Evolutionary conservation across 1,140 invertebrate species (phyloP), one percentile per base, ranked within the genome.

Genomic region (Globodera ellingtonae): DNA sequence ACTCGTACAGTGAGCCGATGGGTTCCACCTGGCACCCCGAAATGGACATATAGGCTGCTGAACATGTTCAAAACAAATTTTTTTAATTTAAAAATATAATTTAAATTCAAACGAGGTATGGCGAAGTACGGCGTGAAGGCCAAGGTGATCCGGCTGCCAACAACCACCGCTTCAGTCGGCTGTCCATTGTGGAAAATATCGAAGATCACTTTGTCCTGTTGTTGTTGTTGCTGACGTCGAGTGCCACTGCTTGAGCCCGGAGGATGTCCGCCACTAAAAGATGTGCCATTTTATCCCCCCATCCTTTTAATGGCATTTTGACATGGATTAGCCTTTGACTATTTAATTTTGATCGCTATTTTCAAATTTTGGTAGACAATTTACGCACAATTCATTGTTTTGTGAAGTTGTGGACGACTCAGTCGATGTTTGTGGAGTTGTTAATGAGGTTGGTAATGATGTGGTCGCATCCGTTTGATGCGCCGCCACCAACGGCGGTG

Each of bases 151-250:
- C 86, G 74, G 56, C 84, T 87, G 24, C 88, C 87, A 35, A 89
- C 88, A 35, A 89, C 87, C 15, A 89, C 87, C 21, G 88, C 87
- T 77, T 89, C 87, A 21, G 88, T 84, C n/a, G 87, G 84, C 69
- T 86, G 85, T 47, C 88, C 86, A 75, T 89, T 88, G 75, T 89
- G 86, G 83, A 84, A 89, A 35, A 89, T 86, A 77, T 89, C 87
- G 62, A 89, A 89, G 67, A 80, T 81, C 8, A 89, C 81, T 70
- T 81, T 79, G 15, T 89, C 84, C 65, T 44, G 52, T 15, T 72
- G 73, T 15, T 72, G 73, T 44, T 15, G 67, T 21, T 15, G 65
- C 73, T 21, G 81, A 70, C 72, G 21, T 56, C 21, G 59, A 59
- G 56, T 73, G 73, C 3, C 74, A 73, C 48, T 44, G 79, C 50